Evolutionary conservation across 2,888 invertebrate genomes (phyloP).

Genomic region (Elgonia sp.): DNA sequence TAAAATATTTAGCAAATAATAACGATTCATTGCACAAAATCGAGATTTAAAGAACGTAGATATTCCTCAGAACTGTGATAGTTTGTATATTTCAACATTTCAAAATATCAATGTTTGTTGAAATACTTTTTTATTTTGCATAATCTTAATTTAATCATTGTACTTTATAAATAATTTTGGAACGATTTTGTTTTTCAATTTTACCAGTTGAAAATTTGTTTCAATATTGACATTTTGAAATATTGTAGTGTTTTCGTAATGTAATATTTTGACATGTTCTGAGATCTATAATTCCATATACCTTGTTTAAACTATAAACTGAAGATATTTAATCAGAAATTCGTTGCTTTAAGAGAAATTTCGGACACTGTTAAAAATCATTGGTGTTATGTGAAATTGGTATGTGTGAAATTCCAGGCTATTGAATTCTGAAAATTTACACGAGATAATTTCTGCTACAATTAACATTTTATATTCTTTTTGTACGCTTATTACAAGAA

Average conservation of each 20-base stretch:
- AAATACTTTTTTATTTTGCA: not conserved
- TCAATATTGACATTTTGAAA: not conserved
- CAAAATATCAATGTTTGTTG: conserved; percentile 18
- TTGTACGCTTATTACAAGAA: conserved; percentile 34
- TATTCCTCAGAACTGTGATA: conserved; percentile 40
- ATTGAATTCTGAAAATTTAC: too few relatives aligned
- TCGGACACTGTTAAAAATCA: too few relatives aligned
- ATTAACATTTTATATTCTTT: conserved; percentile 30
- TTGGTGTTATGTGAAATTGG: too few relatives aligned
- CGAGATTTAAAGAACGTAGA: conserved; percentile 17
- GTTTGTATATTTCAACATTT: conserved; percentile 12
- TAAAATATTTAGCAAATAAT: conserved; percentile 24
- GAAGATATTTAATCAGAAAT: conserved; percentile 7
- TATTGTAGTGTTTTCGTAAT: conserved; percentile 6
- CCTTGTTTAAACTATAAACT: too few relatives aligned
- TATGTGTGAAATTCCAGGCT: too few relatives aligned
- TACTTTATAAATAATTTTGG: not conserved
- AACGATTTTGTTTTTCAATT: not conserved
- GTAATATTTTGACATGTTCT: conserved; percentile 29
- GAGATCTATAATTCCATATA: conserved; percentile 26
- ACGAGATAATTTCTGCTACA: conserved; percentile 54
- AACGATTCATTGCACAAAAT: conserved; percentile 23
- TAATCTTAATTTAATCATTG: not conserved
- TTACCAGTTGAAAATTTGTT: not conserved
- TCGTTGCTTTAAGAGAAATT: conserved; percentile 43